Evolutionary conservation across 2,113 vertebrate species (phyloP).

Genomic region (Rhabdornis inornatus): DNA sequence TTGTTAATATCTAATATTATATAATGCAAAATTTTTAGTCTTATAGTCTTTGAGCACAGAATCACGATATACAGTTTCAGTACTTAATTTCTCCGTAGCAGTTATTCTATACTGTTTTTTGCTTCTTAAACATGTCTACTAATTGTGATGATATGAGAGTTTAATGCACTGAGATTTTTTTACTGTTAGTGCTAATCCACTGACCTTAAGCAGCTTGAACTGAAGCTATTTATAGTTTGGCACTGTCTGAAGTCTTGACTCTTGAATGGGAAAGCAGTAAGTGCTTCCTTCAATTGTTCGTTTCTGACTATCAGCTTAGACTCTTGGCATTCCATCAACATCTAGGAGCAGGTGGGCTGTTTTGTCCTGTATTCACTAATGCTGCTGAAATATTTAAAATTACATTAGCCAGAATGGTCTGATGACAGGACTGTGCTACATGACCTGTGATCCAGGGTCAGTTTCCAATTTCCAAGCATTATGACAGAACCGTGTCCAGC

Average conservation of each 20-base stretch:
- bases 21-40: not conserved
- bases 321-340: not conserved
- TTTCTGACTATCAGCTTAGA: not conserved
- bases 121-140: not conserved
- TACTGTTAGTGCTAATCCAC: not conserved
- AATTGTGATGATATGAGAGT: not conserved
- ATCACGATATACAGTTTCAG: not conserved
- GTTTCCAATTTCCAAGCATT: not conserved
- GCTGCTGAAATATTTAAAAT: not conserved
- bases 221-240: slow-evolving; percentile 7
- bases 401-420: not conserved
- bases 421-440: not conserved
- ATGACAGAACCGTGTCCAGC: not conserved
- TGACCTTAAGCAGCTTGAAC: not conserved
- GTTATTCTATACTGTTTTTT: not conserved
- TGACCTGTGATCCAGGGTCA: not conserved
- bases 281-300: not conserved
- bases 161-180: not conserved
- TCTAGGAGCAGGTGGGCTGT: not conserved
- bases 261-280: not conserved
- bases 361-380: not conserved
- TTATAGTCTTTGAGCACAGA: not conserved
- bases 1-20: not conserved
- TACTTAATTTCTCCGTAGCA: not conserved
- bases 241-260: not conserved